Percentiles rank a stretch among this genome's conserved stretches.
These are phyloP conservation scores for Oryzias melastigma DNA, from an alignment of 2,113 vertebrate genomes.

Conservation along the genomic window DNA sequence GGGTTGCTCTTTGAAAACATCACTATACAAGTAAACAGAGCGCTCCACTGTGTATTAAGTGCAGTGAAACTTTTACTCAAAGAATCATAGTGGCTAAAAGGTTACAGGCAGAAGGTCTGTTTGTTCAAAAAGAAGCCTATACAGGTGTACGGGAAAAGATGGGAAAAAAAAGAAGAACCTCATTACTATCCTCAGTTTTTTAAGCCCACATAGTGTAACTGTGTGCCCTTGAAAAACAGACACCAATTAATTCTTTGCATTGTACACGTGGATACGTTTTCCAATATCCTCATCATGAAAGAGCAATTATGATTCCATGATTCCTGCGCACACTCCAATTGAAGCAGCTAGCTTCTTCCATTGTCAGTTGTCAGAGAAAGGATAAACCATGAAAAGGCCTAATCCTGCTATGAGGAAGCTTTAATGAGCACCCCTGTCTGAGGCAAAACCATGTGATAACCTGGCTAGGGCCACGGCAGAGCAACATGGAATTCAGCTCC, in stretches of 20 bases:
- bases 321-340: slow-evolving; percentile 71
- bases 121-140: slow-evolving; percentile 38
- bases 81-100: slow-evolving; percentile 56
- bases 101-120: slow-evolving; percentile 44
- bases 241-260: slow-evolving; percentile 73
- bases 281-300: slow-evolving; percentile 75
- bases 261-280: slow-evolving; percentile 68
- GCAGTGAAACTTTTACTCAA: slow-evolving; percentile 66
- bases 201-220: slow-evolving; percentile 55
- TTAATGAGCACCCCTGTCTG: slow-evolving; percentile 75
- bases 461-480: slow-evolving; percentile 60
- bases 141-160: slow-evolving; percentile 39
- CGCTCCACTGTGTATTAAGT: slow-evolving; percentile 59
- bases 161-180: slow-evolving; percentile 10
- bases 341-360: slow-evolving; percentile 62
- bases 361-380: slow-evolving; percentile 73
- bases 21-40: slow-evolving; percentile 64
- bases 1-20: slow-evolving; percentile 74
- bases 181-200: slow-evolving; percentile 57
- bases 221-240: slow-evolving; percentile 72
- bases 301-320: slow-evolving; percentile 75
- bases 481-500: slow-evolving; percentile 69
- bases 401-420: slow-evolving; percentile 72
- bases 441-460: slow-evolving; percentile 69
- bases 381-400: slow-evolving; percentile 73